These are phyloP conservation scores for Spea bombifrons DNA, from an alignment of 2,113 vertebrate species.

Conservation along the genomic window DNA sequence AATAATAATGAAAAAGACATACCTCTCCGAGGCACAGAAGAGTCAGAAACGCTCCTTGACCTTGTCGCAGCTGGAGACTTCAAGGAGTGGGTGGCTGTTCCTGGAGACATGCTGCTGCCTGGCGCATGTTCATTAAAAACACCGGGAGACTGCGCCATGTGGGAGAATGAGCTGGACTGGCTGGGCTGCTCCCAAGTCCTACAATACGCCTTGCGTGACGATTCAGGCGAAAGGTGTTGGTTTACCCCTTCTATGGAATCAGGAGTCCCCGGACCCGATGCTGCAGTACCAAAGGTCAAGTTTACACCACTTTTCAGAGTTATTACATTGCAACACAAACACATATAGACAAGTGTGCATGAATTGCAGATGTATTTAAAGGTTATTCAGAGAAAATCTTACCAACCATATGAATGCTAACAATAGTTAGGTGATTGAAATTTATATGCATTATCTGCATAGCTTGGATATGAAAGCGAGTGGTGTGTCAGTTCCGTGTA, in stretches of 20 bases:
- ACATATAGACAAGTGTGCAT: too few relatives aligned
- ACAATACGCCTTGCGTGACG: slow-evolving; percentile 88
- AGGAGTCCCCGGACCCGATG: slow-evolving; percentile 90
- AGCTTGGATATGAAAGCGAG: too few relatives aligned
- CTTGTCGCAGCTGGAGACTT: slow-evolving; percentile 87
- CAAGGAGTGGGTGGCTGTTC: slow-evolving; percentile 74
- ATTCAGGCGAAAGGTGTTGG: slow-evolving; percentile 92
- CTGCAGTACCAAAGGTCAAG: slow-evolving; percentile 54
- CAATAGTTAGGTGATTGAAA: too few relatives aligned
- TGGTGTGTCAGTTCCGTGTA: too few relatives aligned
- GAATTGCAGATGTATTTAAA: too few relatives aligned
- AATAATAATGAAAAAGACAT: background rate
- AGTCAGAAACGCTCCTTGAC: slow-evolving; percentile 90
- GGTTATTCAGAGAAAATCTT: too few relatives aligned
- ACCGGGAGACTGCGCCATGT: slow-evolving; percentile 80
- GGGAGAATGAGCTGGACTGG: slow-evolving; percentile 73
- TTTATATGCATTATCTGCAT: too few relatives aligned
- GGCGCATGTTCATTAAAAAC: slow-evolving; percentile 80
- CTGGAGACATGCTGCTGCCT: slow-evolving; percentile 80
- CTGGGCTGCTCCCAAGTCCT: slow-evolving; percentile 88
- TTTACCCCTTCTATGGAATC: slow-evolving; percentile 87
- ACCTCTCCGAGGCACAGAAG: slow-evolving; percentile 91
- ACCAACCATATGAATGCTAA: too few relatives aligned
- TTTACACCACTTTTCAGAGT: background rate
- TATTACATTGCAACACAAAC: too few relatives aligned